Evolutionary conservation across 2,113 vertebrate species (phyloP), one percentile per base, ranked within the genome.

Genomic region (Hippocampus mohnikei): DNA sequence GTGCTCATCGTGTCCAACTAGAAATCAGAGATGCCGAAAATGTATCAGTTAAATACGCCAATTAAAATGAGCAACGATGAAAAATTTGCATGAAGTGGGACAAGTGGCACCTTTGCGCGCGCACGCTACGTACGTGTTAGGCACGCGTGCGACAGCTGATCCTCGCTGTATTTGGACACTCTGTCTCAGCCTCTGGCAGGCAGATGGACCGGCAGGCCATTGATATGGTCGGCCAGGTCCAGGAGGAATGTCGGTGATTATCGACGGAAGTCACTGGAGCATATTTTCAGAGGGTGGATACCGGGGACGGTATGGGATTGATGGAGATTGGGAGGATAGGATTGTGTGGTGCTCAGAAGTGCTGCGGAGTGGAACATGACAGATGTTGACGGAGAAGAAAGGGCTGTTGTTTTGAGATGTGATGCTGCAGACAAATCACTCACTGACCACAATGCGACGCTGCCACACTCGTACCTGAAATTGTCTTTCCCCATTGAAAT

Each of bases 201-300:
- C 84, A 87, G 88, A 87, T 88, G 84, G 84, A 77, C 75, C 74
- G 71, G 67, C 76, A 80, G 76, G 85, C 77, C 23, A 85, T 81
- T 62, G 83, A 84, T 84, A 83, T 73, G 83, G 20, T 78, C 80
- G 70, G 80, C 62, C 74, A 80, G 89, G 90, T 89, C 85, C 84
- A 82, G 82, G 82, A 81, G 88, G 88, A 92, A 88, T 87, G 88
- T 82, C 85, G 85, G 89, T 81, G 88, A 91, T 91, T 87, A 89
- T 84, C 85, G 90, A 87, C 90, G 92, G 91, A 88, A 93, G 91
- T 93, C 92, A 88, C 82, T 66, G 75, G 80, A 92, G 91, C 91
- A 85, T 79, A 90, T 90, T 88, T 84, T 75, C 48, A 66, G 78
- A 67, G 69, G 41, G 12, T 0, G 84, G 74, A 82, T 88, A 86